Conservation (phyloP, 2,113 vertebrate genomes). For the Fregata magnificens region DNA sequence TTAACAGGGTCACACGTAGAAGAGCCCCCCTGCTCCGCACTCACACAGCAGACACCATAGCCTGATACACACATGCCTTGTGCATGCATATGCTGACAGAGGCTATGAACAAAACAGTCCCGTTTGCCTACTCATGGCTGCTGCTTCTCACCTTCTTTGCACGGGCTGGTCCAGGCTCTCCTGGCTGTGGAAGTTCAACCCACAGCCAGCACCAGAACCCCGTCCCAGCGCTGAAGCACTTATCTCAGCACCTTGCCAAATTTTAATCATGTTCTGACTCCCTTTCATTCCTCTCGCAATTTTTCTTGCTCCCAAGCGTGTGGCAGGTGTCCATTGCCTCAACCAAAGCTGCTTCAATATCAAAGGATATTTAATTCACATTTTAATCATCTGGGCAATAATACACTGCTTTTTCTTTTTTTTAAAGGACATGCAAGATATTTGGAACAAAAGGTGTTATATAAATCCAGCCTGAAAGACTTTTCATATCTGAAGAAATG, state of each 20-base stretch:
- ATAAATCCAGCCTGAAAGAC: neutral
- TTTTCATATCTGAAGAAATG: neutral
- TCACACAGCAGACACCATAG: neutral
- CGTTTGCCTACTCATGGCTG: neutral
- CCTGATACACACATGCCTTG: neutral
- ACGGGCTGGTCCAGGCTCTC: neutral
- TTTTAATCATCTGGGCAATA: neutral
- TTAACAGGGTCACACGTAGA: neutral
- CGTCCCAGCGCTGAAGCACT: neutral
- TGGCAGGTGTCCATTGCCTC: neutral
- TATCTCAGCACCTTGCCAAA: neutral
- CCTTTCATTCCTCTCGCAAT: neutral
- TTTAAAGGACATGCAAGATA: neutral
- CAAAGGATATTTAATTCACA: neutral
- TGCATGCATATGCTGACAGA: too few species aligned
- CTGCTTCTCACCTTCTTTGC: neutral
- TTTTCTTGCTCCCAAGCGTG: neutral
- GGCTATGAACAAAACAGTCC: neutral
- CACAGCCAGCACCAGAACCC: neutral
- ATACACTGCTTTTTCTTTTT: neutral
- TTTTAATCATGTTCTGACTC: neutral
- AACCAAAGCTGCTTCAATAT: neutral
- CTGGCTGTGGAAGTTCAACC: neutral
- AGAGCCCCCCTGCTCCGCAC: fast-evolving
- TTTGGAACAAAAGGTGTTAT: neutral